Evolutionary conservation across 2,797 vertebrate species (phyloP).

Genomic region (Onychomys torridus): DNA sequence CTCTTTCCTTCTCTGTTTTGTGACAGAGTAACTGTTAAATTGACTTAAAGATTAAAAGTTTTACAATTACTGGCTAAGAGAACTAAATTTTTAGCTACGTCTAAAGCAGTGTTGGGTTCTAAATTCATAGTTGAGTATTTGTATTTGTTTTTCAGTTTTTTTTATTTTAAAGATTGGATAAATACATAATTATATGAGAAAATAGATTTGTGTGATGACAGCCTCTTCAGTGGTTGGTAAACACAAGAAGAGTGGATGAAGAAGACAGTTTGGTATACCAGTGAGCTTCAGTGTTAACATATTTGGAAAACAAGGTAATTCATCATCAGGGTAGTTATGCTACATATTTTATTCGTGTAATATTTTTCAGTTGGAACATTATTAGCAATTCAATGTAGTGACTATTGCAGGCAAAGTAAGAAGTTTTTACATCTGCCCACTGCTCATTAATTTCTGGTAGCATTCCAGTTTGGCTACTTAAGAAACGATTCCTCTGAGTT

Average conservation of each 20-base stretch:
- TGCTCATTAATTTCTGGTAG: conserved; percentile 42
- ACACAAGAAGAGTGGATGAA: background rate
- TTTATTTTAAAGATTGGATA: background rate
- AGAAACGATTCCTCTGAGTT: background rate
- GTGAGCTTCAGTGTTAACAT: background rate
- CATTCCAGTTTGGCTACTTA: conserved; percentile 26
- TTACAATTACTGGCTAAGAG: conserved; percentile 35
- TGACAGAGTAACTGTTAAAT: conserved; percentile 52
- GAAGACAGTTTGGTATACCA: background rate
- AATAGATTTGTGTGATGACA: conserved; percentile 44
- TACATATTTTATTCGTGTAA: conserved; percentile 27
- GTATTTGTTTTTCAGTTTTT: conserved; percentile 38
- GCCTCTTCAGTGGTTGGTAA: background rate
- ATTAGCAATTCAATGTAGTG: background rate
- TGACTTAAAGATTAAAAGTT: conserved; percentile 41
- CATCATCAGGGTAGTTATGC: conserved; percentile 22
- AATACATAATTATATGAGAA: background rate
- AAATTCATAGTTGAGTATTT: conserved; percentile 54
- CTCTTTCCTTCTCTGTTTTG: conserved; percentile 33
- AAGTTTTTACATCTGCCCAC: background rate
- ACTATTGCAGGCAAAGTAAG: background rate
- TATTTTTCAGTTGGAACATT: conserved; percentile 14
- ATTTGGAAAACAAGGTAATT: conserved; percentile 33
- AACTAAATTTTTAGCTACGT: conserved; percentile 37
- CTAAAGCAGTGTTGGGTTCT: conserved; percentile 27